Conservation (phyloP, 2,113 vertebrate species). For the Cyphomyrus discorhynchus region DNA sequence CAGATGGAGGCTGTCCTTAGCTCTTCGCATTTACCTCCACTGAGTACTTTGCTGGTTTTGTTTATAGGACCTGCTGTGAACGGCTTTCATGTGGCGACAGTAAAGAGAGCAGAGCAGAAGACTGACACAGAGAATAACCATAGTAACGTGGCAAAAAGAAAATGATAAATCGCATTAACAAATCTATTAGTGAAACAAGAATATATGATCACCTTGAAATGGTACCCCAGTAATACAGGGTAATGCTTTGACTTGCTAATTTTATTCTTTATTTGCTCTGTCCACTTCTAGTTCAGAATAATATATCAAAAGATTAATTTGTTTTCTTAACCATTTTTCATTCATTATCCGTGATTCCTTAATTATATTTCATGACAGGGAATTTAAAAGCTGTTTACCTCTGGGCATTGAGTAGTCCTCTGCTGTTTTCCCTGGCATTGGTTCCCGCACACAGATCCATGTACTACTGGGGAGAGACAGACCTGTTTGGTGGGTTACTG, state of each 20-base stretch:
- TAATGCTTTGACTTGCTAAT: not conserved
- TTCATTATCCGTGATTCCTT: constrained; percentile 11
- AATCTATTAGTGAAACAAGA: not conserved
- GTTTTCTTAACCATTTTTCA: constrained; percentile 16
- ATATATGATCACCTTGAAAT: not conserved
- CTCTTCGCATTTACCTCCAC: not conserved
- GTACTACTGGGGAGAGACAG: not conserved
- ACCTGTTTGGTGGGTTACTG: too few relatives aligned
- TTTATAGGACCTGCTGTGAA: not conserved
- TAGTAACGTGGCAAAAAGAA: not conserved
- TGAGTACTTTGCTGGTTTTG: not conserved
- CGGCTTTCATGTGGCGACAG: not conserved
- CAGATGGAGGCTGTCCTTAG: not conserved
- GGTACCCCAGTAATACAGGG: not conserved
- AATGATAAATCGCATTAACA: not conserved
- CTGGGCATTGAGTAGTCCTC: constrained; percentile 20
- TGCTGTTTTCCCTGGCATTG: constrained; percentile 27
- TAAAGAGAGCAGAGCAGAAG: not conserved
- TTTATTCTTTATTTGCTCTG: not conserved
- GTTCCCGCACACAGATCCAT: not conserved
- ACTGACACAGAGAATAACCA: not conserved
- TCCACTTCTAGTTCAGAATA: not conserved
- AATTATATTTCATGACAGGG: not conserved
- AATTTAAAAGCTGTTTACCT: constrained; percentile 24
- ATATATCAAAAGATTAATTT: not conserved